Percentiles rank a stretch among this genome's conserved stretches.
phyloP scores from a whole-genome alignment of 2,797 vertebrate species.

The Tragelaphus eurycerus region DNA sequence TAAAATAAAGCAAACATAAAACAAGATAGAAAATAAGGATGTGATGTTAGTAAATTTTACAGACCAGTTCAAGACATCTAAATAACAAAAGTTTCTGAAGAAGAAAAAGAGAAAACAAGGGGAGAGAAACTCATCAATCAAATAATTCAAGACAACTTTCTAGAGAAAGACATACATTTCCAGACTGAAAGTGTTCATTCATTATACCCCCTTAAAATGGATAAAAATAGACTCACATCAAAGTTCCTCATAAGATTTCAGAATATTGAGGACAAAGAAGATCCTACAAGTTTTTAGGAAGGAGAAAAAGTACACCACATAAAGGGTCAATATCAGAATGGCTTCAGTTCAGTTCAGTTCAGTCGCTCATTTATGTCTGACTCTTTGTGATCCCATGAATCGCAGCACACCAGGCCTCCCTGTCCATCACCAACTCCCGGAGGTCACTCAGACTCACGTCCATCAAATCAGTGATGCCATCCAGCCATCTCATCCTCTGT shows the following conservation, averaged over 20 bases:
- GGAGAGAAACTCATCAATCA: background rate
- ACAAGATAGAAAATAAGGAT: background rate
- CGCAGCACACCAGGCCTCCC: too few species aligned
- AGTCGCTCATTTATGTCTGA: too few species aligned
- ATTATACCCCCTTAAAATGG: background rate
- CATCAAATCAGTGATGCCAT: too few species aligned
- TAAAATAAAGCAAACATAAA: slow-evolving; percentile 22
- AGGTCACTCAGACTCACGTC: too few species aligned
- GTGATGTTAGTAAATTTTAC: background rate
- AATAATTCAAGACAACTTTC: background rate
- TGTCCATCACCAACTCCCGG: too few species aligned
- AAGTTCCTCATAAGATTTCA: background rate
- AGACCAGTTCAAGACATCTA: background rate
- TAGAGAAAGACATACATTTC: background rate
- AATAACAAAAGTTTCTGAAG: background rate
- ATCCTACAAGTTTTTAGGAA: background rate
- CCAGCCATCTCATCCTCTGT: too few species aligned
- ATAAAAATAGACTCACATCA: background rate
- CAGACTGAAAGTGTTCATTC: background rate
- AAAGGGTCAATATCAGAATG: background rate
- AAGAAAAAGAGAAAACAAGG: background rate
- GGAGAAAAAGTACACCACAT: background rate
- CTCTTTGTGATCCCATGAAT: too few species aligned
- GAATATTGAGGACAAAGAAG: background rate
- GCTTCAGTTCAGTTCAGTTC: too few species aligned